Evolutionary conservation across 2,797 vertebrate species (phyloP).

Genomic region (Hypotaenidia philippensis): DNA sequence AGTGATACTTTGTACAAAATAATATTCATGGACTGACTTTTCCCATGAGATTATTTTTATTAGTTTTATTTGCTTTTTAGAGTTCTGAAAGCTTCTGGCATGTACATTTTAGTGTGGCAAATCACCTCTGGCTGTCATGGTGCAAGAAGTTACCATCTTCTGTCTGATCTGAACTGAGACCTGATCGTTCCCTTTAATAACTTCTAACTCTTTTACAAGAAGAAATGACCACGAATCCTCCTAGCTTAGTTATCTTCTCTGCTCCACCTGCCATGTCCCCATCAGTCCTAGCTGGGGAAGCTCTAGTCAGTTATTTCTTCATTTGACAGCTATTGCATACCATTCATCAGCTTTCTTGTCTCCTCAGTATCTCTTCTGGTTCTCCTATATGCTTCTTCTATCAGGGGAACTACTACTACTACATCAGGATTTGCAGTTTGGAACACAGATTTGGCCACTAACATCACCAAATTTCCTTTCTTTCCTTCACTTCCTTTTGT

Average conservation of each 20-base stretch:
- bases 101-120: neutral
- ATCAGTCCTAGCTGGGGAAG: neutral
- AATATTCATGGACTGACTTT: neutral
- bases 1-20: neutral
- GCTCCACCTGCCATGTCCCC: neutral
- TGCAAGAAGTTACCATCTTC: neutral
- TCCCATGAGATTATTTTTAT: neutral
- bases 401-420: neutral
- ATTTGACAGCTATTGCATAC: neutral
- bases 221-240: neutral
- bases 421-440: neutral
- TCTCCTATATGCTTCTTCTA: neutral
- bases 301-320: neutral
- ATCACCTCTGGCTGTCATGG: rapidly evolving
- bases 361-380: neutral
- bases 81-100: neutral
- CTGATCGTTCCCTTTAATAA: neutral
- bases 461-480: neutral
- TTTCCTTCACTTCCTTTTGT: neutral
- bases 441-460: neutral
- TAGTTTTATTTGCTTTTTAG: neutral
- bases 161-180: neutral
- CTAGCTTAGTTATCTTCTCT: neutral
- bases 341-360: neutral
- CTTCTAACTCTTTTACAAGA: neutral